Conservation (phyloP, 2,113 vertebrate genomes). For the Halichoeres trimaculatus region DNA sequence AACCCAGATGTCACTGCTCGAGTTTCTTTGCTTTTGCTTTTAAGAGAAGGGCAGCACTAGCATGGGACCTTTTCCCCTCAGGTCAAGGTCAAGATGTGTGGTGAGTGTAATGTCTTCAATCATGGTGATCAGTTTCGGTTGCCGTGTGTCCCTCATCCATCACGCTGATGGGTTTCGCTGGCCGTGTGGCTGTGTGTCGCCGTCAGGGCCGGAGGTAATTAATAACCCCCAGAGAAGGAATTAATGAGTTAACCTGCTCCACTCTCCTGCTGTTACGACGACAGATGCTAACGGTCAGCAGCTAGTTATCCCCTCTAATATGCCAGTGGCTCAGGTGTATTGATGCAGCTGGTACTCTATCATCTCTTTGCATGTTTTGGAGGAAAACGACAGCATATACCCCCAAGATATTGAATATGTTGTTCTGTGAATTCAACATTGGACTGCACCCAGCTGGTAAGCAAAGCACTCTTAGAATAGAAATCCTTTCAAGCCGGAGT, state of each 20-base stretch:
- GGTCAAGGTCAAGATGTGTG: slow-evolving; percentile 80
- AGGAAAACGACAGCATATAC: not conserved
- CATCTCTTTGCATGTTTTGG: slow-evolving; percentile 7
- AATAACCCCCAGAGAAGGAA: slow-evolving; percentile 71
- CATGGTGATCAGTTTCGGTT: slow-evolving; percentile 77
- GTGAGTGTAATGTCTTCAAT: slow-evolving; percentile 79
- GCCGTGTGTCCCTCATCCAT: slow-evolving; percentile 84
- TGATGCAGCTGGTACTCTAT: slow-evolving; percentile 27
- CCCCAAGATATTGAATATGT: not conserved
- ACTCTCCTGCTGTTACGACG: slow-evolving; percentile 75
- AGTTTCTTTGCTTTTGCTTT: slow-evolving; percentile 44
- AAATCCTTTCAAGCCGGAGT: slow-evolving; percentile 27
- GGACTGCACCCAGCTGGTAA: slow-evolving; percentile 11
- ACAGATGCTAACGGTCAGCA: slow-evolving; percentile 76
- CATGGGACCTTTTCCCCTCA: slow-evolving; percentile 31
- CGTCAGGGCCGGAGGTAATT: slow-evolving; percentile 74
- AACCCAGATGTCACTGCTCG: slow-evolving; percentile 48
- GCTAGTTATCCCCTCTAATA: slow-evolving; percentile 64
- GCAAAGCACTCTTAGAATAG: slow-evolving; percentile 38
- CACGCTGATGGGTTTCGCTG: slow-evolving; percentile 75
- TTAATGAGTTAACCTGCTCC: slow-evolving; percentile 81
- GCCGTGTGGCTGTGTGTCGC: slow-evolving; percentile 68
- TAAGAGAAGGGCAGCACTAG: slow-evolving; percentile 38
- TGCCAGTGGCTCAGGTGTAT: slow-evolving; percentile 58
- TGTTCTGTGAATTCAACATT: not conserved